These are phyloP conservation scores for Caenorhabditis japonica DNA, from an alignment of 2,888 invertebrate species.

Conservation along the genomic window DNA sequence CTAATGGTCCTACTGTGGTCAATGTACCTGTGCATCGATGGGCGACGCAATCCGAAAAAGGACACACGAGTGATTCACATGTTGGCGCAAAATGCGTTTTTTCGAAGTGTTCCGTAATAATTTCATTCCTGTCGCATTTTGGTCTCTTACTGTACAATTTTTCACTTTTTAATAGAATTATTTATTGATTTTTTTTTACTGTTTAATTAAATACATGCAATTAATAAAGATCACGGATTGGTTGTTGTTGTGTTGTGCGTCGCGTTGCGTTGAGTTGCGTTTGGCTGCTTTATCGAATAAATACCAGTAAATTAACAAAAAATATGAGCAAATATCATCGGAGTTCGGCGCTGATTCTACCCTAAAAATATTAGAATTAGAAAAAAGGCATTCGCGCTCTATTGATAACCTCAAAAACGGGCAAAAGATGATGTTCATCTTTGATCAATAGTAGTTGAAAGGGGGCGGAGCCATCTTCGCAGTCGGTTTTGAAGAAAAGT, in stretches of 20 bases:
- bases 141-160: neutral
- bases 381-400: neutral
- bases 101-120: conserved; percentile 47
- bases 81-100: conserved; percentile 66
- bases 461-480: conserved; percentile 67
- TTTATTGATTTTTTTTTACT: no score
- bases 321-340: neutral
- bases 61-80: conserved; percentile 69
- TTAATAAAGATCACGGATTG: conserved; percentile 15
- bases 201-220: no score
- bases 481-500: conserved; percentile 67
- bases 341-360: conserved; percentile 42
- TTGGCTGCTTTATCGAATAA: neutral
- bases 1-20: conserved; percentile 69
- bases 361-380: conserved; percentile 33
- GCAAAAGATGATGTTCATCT: conserved; percentile 61
- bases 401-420: conserved; percentile 58
- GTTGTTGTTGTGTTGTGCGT: neutral
- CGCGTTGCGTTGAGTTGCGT: no score
- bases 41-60: conserved; percentile 58
- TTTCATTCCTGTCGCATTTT: conserved; percentile 8
- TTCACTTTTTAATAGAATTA: conserved; percentile 14
- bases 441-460: conserved; percentile 63
- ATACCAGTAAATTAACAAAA: neutral
- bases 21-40: conserved; percentile 66